Conservation (phyloP, 2,888 invertebrate genomes). For the Anorthoa munda region DNA sequence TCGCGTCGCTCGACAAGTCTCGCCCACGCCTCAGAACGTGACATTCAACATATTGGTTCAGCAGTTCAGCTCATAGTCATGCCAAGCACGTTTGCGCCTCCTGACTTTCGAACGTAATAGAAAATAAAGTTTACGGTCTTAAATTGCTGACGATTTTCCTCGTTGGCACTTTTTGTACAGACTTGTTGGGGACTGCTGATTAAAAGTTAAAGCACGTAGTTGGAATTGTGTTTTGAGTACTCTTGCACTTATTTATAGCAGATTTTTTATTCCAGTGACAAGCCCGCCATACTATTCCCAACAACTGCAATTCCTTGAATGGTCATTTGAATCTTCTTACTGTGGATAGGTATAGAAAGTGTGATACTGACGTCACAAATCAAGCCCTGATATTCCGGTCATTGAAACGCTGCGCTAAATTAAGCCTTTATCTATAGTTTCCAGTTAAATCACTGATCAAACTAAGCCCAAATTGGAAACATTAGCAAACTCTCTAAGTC, state of each 20-base stretch:
- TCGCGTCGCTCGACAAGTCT: slow-evolving; percentile 24
- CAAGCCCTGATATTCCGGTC: background rate
- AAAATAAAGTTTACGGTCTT: slow-evolving; percentile 60
- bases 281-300: no score
- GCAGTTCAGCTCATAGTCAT: slow-evolving; percentile 37
- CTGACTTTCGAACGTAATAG: slow-evolving; percentile 57
- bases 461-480: slow-evolving; percentile 1
- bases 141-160: slow-evolving; percentile 45
- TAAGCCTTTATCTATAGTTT: background rate
- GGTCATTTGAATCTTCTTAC: background rate
- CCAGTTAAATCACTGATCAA: slow-evolving; percentile 11
- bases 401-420: background rate
- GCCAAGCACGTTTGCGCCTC: slow-evolving; percentile 54
- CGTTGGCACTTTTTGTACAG: slow-evolving; percentile 24
- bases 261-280: background rate
- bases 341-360: background rate
- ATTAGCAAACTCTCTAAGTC: slow-evolving; percentile 18
- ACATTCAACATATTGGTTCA: slow-evolving; percentile 61
- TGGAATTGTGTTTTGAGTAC: background rate
- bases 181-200: slow-evolving; percentile 4
- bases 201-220: slow-evolving; percentile 27
- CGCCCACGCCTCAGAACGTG: slow-evolving; percentile 56
- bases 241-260: background rate
- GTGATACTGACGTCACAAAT: background rate
- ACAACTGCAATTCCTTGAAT: no score